These are phyloP conservation scores for Drosophila subsilvestris DNA, from an alignment of 2,888 invertebrate genomes.

Conservation along the genomic window DNA sequence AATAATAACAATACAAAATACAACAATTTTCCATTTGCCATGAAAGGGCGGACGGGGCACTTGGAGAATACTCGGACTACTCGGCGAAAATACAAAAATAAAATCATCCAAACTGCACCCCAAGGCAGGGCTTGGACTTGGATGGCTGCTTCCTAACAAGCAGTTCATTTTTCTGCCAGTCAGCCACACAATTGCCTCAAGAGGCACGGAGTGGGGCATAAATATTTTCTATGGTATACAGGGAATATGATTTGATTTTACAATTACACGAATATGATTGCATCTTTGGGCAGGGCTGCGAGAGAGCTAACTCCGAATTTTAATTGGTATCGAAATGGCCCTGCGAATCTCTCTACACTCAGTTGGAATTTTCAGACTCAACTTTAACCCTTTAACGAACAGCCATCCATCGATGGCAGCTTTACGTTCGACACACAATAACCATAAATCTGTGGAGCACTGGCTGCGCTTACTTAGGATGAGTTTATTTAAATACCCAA, in stretches of 20 bases:
- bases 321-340: constrained; percentile 54
- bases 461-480: constrained; percentile 39
- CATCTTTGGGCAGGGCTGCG: constrained; percentile 6
- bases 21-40: constrained; percentile 62
- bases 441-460: constrained; percentile 59
- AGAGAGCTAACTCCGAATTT: constrained; percentile 36
- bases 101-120: constrained; percentile 54
- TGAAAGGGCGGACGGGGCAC: constrained; percentile 48
- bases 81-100: constrained; percentile 21
- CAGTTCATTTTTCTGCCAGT: constrained; percentile 66
- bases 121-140: constrained; percentile 46
- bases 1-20: constrained; percentile 36
- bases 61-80: constrained; percentile 36
- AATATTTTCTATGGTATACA: constrained; percentile 17
- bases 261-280: constrained; percentile 57
- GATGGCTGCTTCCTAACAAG: constrained; percentile 47
- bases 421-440: constrained; percentile 50
- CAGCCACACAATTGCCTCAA: constrained; percentile 58
- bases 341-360: constrained; percentile 35
- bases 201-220: constrained; percentile 15
- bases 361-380: constrained; percentile 9
- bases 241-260: constrained; percentile 58
- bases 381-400: neutral
- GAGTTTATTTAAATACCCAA: constrained; percentile 73
- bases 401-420: constrained; percentile 59